Base-by-base conservation (phyloP, 2,797 vertebrate species). In the Toxotes lorentzi region DNA sequence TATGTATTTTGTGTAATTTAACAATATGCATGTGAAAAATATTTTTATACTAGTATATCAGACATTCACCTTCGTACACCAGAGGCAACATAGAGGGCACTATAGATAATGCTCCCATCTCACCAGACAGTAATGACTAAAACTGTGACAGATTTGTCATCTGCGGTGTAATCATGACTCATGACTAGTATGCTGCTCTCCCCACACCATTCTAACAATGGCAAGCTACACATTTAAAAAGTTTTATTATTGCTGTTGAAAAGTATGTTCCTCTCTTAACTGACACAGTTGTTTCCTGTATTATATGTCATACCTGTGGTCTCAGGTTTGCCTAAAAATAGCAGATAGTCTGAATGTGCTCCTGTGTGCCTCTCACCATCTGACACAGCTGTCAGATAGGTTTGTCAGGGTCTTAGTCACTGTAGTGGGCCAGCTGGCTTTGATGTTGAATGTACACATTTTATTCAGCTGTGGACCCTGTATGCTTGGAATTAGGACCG, bases 321-420 rank as follows among this genome's bases (percentile, higher is more conserved):
- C 61, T 82, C 2, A 0, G 4, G 56, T 76, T 53, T 23, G 32
- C 82, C 83, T 90, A 89, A 88, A 88, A 84, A 82, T 86, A 88
- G 88, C 58, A 19, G 45, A 68, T 57, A 51, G 63, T 76, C 41
- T 76, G 79, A 87, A 60, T 81, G 73, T 62, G 50, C 70, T 80
- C 67, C 61, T 58, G 35, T 67, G 69, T 54, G 79, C 68, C 74
- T 84, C 70, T 80, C 70, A 60, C 68, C 67, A 64, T 86, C 76
- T 45, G 72, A 84, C 79, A 76, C 88, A 87, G 91, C 88, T 91
- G 90, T 85, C 86, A 59, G 57, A 65, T 47, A 61, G 67, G 76
- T 79, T 86, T 70, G 74, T 76, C 78, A 72, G 76, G 71, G 77
- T 82, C 71, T 82, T 43, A 34, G 72, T 75, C 38, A 27, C 57